A percentile compares a stretch with the other conserved stretches of the same genome.
phyloP scores from a whole-genome alignment of 2,888 invertebrate genomes.

The Seladonia tumulorum region DNA sequence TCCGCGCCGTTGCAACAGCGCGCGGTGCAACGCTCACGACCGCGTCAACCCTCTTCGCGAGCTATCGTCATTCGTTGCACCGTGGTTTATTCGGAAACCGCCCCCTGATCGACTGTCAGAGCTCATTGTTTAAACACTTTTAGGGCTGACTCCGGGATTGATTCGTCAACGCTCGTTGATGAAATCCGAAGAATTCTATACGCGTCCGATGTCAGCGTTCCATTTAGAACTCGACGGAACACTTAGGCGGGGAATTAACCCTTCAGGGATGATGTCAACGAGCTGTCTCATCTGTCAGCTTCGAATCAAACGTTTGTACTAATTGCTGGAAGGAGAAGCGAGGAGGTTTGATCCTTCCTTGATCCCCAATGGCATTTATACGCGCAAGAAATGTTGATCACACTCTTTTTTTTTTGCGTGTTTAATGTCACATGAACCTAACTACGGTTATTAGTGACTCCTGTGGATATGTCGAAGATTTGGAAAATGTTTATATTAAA shows the following conservation, averaged over 20 bases:
- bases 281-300: neutral
- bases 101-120: neutral
- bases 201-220: neutral
- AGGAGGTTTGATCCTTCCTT: neutral
- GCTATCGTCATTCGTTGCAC: conserved; percentile 1
- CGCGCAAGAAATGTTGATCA: neutral
- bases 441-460: too few relatives aligned
- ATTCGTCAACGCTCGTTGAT: neutral
- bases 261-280: neutral
- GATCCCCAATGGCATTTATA: neutral
- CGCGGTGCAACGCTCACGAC: conserved; percentile 10
- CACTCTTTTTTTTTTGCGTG: too few relatives aligned
- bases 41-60: conserved; percentile 11
- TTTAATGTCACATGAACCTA: too few relatives aligned
- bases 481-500: too few relatives aligned
- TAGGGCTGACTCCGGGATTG: neutral
- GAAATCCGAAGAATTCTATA: neutral
- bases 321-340: neutral
- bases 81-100: conserved; percentile 40
- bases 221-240: neutral
- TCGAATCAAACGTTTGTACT: neutral
- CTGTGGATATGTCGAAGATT: too few relatives aligned
- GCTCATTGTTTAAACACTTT: neutral
- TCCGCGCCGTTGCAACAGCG: conserved; percentile 30
- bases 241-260: neutral